These are phyloP conservation scores for Lepidurus arcticus DNA, from an alignment of 1,140 invertebrate species.

Conservation along the genomic window DNA sequence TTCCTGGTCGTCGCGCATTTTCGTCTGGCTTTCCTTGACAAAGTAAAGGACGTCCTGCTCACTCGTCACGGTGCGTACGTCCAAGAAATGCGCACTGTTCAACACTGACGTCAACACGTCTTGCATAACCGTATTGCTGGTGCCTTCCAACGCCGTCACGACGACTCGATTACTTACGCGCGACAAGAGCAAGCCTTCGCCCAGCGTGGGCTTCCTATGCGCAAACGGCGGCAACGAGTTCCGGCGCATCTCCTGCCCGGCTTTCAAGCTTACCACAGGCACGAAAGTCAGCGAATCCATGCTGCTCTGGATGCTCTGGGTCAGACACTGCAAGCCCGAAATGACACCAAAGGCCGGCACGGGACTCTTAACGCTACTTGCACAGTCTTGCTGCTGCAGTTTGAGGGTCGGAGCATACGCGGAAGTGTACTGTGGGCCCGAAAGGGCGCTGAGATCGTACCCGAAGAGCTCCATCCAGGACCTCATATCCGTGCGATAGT, in stretches of 20 bases:
- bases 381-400: constrained; percentile 24
- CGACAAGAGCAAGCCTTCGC: constrained; percentile 82
- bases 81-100: constrained; percentile 87
- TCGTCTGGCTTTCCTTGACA: constrained; percentile 81
- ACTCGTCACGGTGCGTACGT: constrained; percentile 83
- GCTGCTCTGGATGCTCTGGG: constrained; percentile 71
- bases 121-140: constrained; percentile 53
- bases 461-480: constrained; percentile 81
- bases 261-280: constrained; percentile 69
- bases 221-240: constrained; percentile 72
- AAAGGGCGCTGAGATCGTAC: constrained; percentile 76
- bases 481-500: constrained; percentile 64
- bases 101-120: constrained; percentile 89
- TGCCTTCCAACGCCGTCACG: constrained; percentile 47
- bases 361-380: not conserved
- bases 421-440: constrained; percentile 67
- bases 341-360: constrained; percentile 76
- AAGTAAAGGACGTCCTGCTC: constrained; percentile 92
- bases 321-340: constrained; percentile 78
- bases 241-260: constrained; percentile 67
- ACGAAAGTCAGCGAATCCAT: constrained; percentile 76
- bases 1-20: constrained; percentile 81
- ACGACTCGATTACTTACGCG: constrained; percentile 65
- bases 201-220: constrained; percentile 76
- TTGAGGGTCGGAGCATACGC: constrained; percentile 37